Conservation (phyloP, 2,888 invertebrate genomes). For the Nephrotoma guestfalica region DNA sequence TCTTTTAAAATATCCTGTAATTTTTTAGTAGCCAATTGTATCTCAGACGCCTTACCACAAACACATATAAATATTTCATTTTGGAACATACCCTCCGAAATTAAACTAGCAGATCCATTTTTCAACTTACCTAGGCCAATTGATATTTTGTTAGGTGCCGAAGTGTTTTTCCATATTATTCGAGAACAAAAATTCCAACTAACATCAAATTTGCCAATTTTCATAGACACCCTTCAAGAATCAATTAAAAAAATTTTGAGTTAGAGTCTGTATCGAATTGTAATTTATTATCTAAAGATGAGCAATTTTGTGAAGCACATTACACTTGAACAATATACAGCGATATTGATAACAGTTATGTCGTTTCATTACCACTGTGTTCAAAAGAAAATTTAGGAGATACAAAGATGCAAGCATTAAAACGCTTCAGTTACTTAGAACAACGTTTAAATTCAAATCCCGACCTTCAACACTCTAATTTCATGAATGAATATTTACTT, state of each 20-base stretch:
- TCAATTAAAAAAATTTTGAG: background rate
- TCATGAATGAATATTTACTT: background rate
- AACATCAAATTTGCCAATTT: background rate
- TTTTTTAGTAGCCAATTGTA: background rate
- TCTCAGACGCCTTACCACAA: background rate
- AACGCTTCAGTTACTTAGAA: background rate
- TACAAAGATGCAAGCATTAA: background rate
- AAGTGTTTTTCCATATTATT: background rate
- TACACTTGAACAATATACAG: background rate
- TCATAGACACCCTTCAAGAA: background rate
- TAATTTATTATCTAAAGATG: background rate
- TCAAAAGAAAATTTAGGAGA: background rate
- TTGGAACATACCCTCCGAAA: background rate
- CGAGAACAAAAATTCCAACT: background rate
- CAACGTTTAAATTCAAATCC: background rate
- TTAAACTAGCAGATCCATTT: background rate
- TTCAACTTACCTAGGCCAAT: background rate
- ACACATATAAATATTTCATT: background rate
- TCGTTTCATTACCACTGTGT: background rate
- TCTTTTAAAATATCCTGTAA: too few species aligned
- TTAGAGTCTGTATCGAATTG: background rate
- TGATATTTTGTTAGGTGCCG: background rate
- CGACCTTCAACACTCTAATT: background rate
- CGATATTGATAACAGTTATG: background rate
- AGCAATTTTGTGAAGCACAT: background rate